Evolutionary conservation across 2,113 vertebrate genomes (phyloP).

Genomic region (Tupaia tana): DNA sequence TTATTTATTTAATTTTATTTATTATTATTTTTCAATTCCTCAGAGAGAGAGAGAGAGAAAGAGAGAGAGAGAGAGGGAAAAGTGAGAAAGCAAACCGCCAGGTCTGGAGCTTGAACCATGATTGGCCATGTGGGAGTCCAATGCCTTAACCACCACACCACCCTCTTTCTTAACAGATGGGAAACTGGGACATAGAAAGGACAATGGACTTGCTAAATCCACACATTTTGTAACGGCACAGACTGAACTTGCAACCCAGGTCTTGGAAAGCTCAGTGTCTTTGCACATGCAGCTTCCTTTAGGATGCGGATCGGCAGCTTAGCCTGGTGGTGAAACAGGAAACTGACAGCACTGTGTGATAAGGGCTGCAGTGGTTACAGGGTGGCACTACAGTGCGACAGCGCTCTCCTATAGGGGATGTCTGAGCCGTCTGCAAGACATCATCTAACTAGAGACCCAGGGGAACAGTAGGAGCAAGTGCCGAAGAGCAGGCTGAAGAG

Average conservation of each 20-base stretch:
- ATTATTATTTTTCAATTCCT: too few species aligned
- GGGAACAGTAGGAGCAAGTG: neutral
- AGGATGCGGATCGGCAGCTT: neutral
- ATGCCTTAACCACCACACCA: neutral
- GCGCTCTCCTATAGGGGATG: too few species aligned
- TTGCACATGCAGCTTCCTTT: neutral
- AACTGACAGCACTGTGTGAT: neutral
- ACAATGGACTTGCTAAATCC: neutral
- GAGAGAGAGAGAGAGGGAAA: too few species aligned
- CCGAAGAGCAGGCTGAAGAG: neutral
- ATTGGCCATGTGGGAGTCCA: too few species aligned
- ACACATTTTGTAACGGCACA: neutral
- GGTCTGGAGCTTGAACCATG: too few species aligned
- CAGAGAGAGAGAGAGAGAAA: too few species aligned
- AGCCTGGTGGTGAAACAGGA: neutral
- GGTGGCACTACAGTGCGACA: neutral
- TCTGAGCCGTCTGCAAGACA: neutral
- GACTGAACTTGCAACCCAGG: neutral
- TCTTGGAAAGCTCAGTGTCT: neutral
- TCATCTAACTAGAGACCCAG: neutral
- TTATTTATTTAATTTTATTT: neutral
- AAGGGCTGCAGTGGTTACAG: neutral
- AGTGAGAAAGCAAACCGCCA: too few species aligned
- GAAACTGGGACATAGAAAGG: neutral
- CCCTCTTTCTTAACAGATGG: slow-evolving; percentile 3